Evolutionary conservation across 2,888 invertebrate genomes (phyloP).

Genomic region (Rhynchonema sp.): DNA sequence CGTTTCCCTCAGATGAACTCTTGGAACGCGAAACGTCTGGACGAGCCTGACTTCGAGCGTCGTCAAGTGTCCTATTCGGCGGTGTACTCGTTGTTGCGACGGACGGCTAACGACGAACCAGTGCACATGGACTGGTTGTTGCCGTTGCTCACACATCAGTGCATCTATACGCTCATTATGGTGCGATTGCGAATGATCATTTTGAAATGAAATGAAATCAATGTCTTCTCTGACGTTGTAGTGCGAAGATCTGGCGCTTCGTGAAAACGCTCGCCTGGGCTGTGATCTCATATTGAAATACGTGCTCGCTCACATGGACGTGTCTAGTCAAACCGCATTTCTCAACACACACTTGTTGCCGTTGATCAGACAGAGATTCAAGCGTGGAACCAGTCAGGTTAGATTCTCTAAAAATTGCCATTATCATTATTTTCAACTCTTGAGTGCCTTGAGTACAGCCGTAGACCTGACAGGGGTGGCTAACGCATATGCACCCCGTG

Average conservation of each 20-base stretch:
- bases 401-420: no score
- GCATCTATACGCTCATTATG: background rate
- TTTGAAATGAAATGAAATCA: background rate
- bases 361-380: background rate
- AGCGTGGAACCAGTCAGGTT: no score
- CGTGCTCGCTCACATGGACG: no score
- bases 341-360: background rate
- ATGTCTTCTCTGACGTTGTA: background rate
- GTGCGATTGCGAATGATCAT: no score
- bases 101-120: background rate
- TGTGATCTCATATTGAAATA: background rate
- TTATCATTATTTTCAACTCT: no score
- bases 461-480: no score
- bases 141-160: background rate
- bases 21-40: slow-evolving; percentile 61
- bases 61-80: slow-evolving; percentile 29
- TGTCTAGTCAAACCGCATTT: background rate
- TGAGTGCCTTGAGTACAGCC: no score
- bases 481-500: no score
- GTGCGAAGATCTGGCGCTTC: background rate
- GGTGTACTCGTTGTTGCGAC: background rate
- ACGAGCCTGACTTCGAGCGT: slow-evolving; percentile 68
- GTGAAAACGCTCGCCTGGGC: background rate
- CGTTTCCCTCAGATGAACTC: slow-evolving; percentile 54
- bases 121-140: background rate